Conservation (phyloP, 2,113 vertebrate species). For the Poicephalus meyeri region DNA sequence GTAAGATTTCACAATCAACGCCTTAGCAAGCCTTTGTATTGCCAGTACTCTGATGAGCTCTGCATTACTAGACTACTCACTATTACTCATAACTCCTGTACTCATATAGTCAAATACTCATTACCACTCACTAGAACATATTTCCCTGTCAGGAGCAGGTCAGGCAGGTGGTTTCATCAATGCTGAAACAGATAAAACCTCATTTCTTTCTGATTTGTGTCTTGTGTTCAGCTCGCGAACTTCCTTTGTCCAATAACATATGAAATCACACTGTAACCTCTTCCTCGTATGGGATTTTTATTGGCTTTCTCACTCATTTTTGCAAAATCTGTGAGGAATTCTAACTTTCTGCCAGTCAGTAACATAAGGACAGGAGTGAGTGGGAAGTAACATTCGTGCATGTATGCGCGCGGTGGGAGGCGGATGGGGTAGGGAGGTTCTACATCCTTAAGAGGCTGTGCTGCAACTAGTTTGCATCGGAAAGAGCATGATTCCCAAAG, state of each 20-base stretch:
- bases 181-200: not conserved
- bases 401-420: accelerated
- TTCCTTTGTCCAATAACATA: not conserved
- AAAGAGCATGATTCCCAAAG: not conserved
- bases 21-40: not conserved
- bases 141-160: not conserved
- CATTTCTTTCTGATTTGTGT: not conserved
- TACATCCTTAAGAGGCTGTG: not conserved
- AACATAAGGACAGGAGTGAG: not conserved
- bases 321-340: not conserved
- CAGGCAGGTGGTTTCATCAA: not conserved
- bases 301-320: not conserved
- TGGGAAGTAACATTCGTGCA: not conserved
- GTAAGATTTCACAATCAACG: not conserved
- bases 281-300: not conserved
- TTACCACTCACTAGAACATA: not conserved
- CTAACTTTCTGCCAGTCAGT: not conserved
- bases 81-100: too few relatives aligned
- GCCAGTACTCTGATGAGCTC: not conserved
- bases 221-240: not conserved
- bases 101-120: too few relatives aligned
- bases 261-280: not conserved
- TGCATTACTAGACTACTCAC: not conserved
- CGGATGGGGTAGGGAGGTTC: not conserved
- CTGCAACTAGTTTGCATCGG: not conserved